Percentiles rank a stretch among this genome's conserved stretches.
These are phyloP conservation scores for Poliocrania exsul DNA, from an alignment of 2,797 vertebrate genomes.

Conservation along the genomic window DNA sequence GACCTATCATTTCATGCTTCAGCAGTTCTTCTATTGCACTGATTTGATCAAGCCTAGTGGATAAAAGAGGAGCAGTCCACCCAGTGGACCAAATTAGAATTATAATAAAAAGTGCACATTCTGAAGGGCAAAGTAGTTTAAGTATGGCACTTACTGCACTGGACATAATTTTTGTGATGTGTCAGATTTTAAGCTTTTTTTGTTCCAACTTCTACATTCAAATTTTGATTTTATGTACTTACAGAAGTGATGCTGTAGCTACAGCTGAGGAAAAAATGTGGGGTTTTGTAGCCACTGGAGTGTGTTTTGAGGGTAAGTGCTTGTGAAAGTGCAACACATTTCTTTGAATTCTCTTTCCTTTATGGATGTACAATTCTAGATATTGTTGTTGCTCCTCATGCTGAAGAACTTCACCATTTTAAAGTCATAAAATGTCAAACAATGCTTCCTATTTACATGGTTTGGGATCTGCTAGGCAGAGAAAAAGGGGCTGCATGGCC, in stretches of 20 bases:
- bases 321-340: background rate
- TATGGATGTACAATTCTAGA: background rate
- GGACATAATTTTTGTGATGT: background rate
- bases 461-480: background rate
- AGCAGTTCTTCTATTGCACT: conserved; percentile 50
- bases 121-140: conserved; percentile 31
- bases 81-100: conserved; percentile 36
- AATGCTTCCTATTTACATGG: background rate
- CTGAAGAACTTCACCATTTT: background rate
- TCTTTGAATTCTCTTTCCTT: background rate
- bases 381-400: background rate
- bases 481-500: background rate
- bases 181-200: background rate
- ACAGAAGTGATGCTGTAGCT: background rate
- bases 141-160: background rate
- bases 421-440: background rate
- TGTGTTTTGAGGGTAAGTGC: background rate
- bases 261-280: background rate
- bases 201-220: background rate
- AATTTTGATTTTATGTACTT: background rate
- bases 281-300: background rate
- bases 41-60: conserved; percentile 8
- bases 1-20: conserved; percentile 55
- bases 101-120: conserved; percentile 33
- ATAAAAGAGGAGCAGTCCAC: conserved; percentile 40